These are phyloP conservation scores for Anoplius nigerrimus DNA, from an alignment of 2,888 invertebrate species.

Conservation along the genomic window DNA sequence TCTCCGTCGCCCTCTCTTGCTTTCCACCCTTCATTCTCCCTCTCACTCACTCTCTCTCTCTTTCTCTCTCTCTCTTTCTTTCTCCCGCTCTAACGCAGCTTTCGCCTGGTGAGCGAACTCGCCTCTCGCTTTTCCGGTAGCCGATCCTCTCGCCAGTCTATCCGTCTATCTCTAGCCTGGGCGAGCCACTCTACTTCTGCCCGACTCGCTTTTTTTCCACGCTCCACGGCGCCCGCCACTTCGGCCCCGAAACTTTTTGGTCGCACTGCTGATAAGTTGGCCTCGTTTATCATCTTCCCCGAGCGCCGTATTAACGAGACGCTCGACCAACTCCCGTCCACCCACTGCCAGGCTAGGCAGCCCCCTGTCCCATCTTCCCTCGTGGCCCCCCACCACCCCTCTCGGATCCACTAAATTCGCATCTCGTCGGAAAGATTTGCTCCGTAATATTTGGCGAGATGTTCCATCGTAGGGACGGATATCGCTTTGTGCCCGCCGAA, in stretches of 20 bases:
- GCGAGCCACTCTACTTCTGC: slow-evolving; percentile 13
- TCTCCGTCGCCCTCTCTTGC: slow-evolving; percentile 18
- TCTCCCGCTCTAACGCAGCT: slow-evolving; percentile 22
- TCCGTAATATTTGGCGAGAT: slow-evolving; percentile 44
- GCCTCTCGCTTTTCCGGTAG: background rate
- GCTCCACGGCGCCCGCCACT: slow-evolving; percentile 49
- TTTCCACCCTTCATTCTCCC: background rate
- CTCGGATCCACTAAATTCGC: slow-evolving; percentile 53
- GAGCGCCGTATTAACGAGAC: slow-evolving; percentile 57
- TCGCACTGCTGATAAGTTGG: slow-evolving; percentile 59
- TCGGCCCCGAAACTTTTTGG: slow-evolving; percentile 56
- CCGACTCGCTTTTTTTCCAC: slow-evolving; percentile 32
- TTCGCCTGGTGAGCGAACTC: slow-evolving; percentile 21
- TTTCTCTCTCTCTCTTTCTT: slow-evolving; percentile 18
- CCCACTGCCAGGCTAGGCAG: no score
- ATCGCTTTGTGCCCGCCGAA: background rate
- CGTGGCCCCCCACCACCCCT: slow-evolving; percentile 51
- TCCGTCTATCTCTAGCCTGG: slow-evolving; percentile 17
- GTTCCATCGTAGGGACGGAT: slow-evolving; percentile 35
- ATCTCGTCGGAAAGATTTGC: slow-evolving; percentile 42
- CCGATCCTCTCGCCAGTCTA: background rate
- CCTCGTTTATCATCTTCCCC: slow-evolving; percentile 60
- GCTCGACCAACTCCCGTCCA: slow-evolving; percentile 15
- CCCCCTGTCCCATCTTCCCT: no score
- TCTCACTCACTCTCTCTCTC: slow-evolving; percentile 30